Evolutionary conservation across 2,888 invertebrate genomes (phyloP).

Genomic region (Scaptomyza parva): DNA sequence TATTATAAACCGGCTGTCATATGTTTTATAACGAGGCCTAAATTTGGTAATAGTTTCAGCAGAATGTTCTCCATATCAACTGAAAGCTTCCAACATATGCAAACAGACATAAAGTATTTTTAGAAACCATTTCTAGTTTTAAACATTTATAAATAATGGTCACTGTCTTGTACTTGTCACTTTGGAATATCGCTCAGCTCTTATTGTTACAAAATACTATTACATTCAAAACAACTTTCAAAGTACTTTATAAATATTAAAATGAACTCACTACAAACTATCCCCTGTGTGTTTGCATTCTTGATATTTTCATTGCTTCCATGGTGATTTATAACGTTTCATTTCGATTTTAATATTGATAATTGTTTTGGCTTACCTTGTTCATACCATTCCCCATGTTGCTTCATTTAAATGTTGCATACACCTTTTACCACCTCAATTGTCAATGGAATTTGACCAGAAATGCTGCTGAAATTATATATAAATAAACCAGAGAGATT

Average conservation of each 20-base stretch:
- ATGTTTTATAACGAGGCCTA: too few relatives aligned
- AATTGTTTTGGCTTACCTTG: slow-evolving; percentile 87
- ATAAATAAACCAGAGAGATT: slow-evolving; percentile 25
- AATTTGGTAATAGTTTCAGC: too few relatives aligned
- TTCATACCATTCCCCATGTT: slow-evolving; percentile 96
- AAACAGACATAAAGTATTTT: too few relatives aligned
- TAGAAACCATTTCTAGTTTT: too few relatives aligned
- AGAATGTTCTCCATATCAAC: too few relatives aligned
- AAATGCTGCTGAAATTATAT: slow-evolving; percentile 48
- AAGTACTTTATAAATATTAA: neutral
- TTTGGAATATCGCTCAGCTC: too few relatives aligned
- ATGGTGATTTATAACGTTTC: neutral
- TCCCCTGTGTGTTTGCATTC: neutral
- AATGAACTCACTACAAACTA: too few relatives aligned
- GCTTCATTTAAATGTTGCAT: slow-evolving; percentile 82
- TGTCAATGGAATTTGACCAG: slow-evolving; percentile 55
- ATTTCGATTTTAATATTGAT: neutral
- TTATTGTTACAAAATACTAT: too few relatives aligned
- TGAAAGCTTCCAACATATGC: too few relatives aligned
- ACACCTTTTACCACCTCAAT: slow-evolving; percentile 51
- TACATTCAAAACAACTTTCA: neutral
- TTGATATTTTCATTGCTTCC: neutral
- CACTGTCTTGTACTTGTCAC: neutral
- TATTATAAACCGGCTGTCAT: too few relatives aligned
- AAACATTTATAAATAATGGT: neutral